phyloP scores from a whole-genome alignment of 2,113 vertebrate species.

The Rafetus swinhoei region DNA sequence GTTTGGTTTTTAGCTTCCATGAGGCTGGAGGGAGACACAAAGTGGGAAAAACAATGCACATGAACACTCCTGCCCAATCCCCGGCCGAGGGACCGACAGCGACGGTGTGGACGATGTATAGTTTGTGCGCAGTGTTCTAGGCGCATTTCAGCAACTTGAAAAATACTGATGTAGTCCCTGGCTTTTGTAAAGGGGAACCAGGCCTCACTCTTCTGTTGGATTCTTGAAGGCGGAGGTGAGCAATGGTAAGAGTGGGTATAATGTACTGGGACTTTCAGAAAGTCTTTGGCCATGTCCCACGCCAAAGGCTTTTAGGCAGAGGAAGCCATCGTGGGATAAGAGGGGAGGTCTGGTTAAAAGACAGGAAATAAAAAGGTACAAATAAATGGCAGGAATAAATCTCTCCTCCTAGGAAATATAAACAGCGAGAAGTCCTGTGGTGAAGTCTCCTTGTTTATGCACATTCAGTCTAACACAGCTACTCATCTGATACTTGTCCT shows the following conservation, averaged over 20 bases:
- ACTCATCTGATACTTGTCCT: no score
- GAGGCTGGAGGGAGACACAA: not conserved
- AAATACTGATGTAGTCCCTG: not conserved
- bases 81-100: not conserved
- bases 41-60: not conserved
- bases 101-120: not conserved
- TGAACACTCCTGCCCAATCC: not conserved
- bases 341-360: not conserved
- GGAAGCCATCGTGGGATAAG: not conserved
- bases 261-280: not conserved
- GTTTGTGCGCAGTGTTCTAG: not conserved
- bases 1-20: conserved; percentile 49
- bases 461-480: no score
- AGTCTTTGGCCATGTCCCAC: not conserved
- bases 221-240: not conserved
- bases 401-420: not conserved
- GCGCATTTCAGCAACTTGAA: not conserved
- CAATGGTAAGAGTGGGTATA: not conserved
- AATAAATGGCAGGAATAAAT: not conserved
- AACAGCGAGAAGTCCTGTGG: no score
- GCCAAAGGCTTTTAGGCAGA: not conserved
- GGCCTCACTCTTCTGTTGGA: not conserved
- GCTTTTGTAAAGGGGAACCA: not conserved
- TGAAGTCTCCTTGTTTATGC: no score
- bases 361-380: not conserved